These are phyloP conservation scores for Seriola aureovittata DNA, from an alignment of 2,113 vertebrate genomes.

Conservation along the genomic window DNA sequence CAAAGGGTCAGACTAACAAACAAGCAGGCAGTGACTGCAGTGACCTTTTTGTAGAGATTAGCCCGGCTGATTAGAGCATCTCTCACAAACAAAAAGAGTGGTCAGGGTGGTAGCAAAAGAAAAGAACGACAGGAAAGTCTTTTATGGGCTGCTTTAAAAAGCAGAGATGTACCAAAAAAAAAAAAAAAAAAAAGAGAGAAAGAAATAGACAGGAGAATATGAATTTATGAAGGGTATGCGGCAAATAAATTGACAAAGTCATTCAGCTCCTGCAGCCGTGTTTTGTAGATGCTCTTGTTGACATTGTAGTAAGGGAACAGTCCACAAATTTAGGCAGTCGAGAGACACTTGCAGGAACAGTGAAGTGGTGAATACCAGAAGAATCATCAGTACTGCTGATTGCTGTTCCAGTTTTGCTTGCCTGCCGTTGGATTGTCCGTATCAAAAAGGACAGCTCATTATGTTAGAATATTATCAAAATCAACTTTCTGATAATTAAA, in stretches of 20 bases:
- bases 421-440: background rate
- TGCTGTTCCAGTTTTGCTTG: no score
- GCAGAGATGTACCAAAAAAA: background rate
- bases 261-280: background rate
- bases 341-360: background rate
- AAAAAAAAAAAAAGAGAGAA: background rate
- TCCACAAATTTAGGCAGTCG: background rate
- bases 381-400: background rate
- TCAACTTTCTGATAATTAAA: no score
- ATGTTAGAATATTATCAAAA: no score
- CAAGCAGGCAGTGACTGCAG: slow-evolving; percentile 34
- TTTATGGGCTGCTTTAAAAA: slow-evolving; percentile 9
- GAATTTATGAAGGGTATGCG: background rate
- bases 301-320: slow-evolving; percentile 1
- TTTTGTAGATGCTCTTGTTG: background rate
- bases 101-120: slow-evolving; percentile 1
- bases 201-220: background rate
- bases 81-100: slow-evolving; percentile 41
- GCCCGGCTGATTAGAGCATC: slow-evolving; percentile 23
- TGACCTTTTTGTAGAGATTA: slow-evolving; percentile 55
- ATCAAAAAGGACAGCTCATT: no score
- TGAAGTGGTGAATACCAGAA: background rate
- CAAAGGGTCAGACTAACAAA: slow-evolving; percentile 35
- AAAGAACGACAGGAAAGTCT: background rate
- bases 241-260: slow-evolving; percentile 23